These are phyloP conservation scores for Rhopalosiphum maidis DNA, from an alignment of 1,140 invertebrate species.

Conservation along the genomic window DNA sequence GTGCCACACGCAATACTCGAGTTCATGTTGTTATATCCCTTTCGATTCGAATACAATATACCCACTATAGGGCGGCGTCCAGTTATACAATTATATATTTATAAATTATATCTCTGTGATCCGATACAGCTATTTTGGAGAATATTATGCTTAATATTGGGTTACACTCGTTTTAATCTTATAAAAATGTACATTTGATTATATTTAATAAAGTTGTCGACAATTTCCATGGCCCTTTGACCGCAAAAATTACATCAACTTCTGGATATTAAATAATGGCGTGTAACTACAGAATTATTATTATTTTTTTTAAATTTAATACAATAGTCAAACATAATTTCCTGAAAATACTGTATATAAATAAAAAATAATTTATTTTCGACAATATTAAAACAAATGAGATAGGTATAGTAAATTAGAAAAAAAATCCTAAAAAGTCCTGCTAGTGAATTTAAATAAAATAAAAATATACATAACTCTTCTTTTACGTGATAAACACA, in stretches of 20 bases:
- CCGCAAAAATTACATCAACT: neutral
- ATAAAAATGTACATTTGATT: neutral
- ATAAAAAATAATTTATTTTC: neutral
- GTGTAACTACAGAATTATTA: neutral
- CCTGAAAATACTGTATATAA: neutral
- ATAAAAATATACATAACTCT: neutral
- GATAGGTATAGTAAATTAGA: neutral
- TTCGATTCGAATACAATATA: neutral
- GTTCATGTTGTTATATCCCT: neutral
- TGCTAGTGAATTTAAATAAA: neutral
- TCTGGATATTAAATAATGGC: neutral
- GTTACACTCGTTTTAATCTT: neutral
- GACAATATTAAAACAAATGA: neutral
- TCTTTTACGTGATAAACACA: too few species aligned
- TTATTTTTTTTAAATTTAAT: neutral
- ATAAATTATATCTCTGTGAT: neutral
- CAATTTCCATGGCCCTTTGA: neutral
- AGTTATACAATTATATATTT: neutral
- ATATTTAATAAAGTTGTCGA: neutral
- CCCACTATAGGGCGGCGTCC: too few species aligned
- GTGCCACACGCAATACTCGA: neutral
- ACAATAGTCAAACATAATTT: neutral
- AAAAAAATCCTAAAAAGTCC: neutral
- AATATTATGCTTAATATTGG: conserved; percentile 10
- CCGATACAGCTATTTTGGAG: neutral